Evolutionary conservation across 2,888 invertebrate genomes (phyloP), one percentile per base, ranked within the genome.

Genomic region (Tipula unca): DNA sequence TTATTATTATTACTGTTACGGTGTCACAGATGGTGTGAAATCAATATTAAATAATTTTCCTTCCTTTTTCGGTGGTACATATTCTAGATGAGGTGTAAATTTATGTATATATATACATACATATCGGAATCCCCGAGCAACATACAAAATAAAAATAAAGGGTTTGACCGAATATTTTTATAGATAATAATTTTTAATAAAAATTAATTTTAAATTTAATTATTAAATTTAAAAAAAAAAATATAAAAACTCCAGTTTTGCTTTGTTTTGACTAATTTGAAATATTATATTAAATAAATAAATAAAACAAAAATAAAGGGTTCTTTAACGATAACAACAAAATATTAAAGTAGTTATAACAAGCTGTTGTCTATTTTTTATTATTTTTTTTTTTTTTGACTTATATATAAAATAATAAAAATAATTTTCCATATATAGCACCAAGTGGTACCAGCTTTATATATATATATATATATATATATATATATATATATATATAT

Each of bases 301-400:
- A 69, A 69, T 69, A 69, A 69, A 25, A 69, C 1, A 69, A 69
- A 25, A 69, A 69, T 69, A 69, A 69, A 69, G 69, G 69, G 69
- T 69, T 69, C 69, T n/a, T n/a, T 5, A 48, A 48, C 48, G n/a
- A 48, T 25, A 36, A 36, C 84, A 84, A 25, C 25, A 25, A 20
- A 48, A 48, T 48, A 48, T 48, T 48, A 69, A 20, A 69, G 69
- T 69, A 69, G 84, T 84, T 84, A 84, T 84, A 84, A 84, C 84
- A 84, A 84, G 84, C 84, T 84, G 84, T 84, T 84, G 84, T 84
- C 84, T 36, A 36, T 84, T 84, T 84, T 84, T n/a, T 32, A n/a
- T n/a, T n/a, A n/a, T 14, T 39, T 10, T 36, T 84, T 36, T 84
- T 84, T n/a, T 84, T 84, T 84, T 25, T 20, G 36, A 84, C 35